These are phyloP conservation scores for Chiloscyllium punctatum DNA, from an alignment of 2,797 vertebrate genomes.

Conservation along the genomic window DNA sequence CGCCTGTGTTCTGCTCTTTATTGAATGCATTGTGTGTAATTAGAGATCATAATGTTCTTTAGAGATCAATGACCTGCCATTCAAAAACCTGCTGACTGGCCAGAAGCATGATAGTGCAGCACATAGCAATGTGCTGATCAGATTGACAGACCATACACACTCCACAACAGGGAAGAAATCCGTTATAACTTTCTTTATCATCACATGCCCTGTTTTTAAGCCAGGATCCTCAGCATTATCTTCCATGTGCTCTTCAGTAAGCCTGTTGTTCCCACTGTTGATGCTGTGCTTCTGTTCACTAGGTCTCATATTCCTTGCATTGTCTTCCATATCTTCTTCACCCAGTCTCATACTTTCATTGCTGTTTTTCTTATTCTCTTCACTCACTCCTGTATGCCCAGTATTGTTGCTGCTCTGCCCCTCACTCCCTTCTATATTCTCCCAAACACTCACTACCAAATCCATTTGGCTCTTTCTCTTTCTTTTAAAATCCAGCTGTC, in stretches of 20 bases:
- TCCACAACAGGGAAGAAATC: not conserved
- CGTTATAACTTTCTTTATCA: not conserved
- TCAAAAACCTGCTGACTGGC: constrained; percentile 18
- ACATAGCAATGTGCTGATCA: constrained; percentile 7
- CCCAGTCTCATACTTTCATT: no score
- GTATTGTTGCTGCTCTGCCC: not conserved
- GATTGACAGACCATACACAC: not conserved
- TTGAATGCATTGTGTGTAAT: not conserved
- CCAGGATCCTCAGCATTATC: not conserved
- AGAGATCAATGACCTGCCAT: not conserved
- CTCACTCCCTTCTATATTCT: not conserved
- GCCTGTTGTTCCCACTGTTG: no score
- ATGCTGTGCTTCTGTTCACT: not conserved
- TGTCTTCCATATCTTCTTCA: not conserved
- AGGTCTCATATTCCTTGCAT: not conserved
- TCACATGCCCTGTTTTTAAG: not conserved
- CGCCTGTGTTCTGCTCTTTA: not conserved
- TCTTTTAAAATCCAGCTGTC: not conserved
- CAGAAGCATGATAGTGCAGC: constrained; percentile 3
- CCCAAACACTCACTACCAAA: no score
- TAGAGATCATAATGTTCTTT: not conserved
- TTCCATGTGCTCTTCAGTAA: not conserved
- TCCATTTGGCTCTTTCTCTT: not conserved
- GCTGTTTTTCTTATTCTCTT: not conserved
- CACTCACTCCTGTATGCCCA: not conserved